phyloP scores from a whole-genome alignment of 1,140 invertebrate species.

The Colletes gigas region DNA sequence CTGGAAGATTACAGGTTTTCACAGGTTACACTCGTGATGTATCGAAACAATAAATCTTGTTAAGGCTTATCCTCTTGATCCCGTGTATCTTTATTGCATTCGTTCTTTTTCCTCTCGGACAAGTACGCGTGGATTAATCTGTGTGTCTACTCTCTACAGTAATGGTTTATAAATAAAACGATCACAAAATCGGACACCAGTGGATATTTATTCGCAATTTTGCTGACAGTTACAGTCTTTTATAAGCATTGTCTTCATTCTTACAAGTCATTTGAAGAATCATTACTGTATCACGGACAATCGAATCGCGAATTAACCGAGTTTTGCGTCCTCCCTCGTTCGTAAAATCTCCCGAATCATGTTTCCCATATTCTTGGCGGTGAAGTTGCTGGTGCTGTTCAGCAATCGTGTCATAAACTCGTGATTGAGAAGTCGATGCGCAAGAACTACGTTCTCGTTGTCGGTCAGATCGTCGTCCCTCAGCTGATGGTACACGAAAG shows the following conservation, averaged over 20 bases:
- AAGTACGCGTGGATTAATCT: background rate
- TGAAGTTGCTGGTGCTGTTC: slow-evolving; percentile 49
- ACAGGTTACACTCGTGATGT: slow-evolving; percentile 59
- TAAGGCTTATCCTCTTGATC: slow-evolving; percentile 29
- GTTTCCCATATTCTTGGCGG: slow-evolving; percentile 41
- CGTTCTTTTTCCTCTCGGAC: background rate
- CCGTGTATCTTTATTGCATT: rapidly evolving
- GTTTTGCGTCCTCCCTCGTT: background rate
- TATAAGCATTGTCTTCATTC: no score
- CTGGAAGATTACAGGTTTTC: slow-evolving; percentile 43
- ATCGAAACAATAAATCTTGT: slow-evolving; percentile 69
- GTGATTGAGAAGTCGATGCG: slow-evolving; percentile 66
- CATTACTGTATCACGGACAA: no score
- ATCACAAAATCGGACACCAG: no score
- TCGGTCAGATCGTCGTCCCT: slow-evolving; percentile 46
- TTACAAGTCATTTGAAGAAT: no score
- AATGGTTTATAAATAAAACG: no score
- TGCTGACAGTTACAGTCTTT: no score
- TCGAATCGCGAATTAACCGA: background rate
- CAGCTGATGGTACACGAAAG: slow-evolving; percentile 48
- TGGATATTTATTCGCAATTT: no score
- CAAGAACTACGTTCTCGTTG: slow-evolving; percentile 44
- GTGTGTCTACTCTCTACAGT: no score
- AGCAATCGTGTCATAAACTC: slow-evolving; percentile 53
- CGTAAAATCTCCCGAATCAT: slow-evolving; percentile 23